Percentiles rank a stretch among this genome's conserved stretches.
Evolutionary conservation across 2,797 vertebrate species (phyloP).

Genomic region (Austrolebias charrua): DNA sequence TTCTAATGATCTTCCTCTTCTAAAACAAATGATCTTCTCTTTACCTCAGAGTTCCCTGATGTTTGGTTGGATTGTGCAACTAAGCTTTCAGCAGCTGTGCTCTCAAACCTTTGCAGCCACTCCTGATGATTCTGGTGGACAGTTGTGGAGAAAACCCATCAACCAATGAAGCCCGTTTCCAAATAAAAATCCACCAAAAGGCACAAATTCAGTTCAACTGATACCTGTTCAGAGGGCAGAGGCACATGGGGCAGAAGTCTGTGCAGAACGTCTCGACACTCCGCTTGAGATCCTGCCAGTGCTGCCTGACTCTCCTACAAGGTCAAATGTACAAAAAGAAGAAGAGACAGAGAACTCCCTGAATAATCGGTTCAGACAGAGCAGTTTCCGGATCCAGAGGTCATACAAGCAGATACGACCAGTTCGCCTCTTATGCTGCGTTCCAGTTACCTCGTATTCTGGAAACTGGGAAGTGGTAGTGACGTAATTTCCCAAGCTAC

Average conservation of each 20-base stretch:
- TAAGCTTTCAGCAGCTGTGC: slow-evolving; percentile 75
- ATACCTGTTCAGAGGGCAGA: slow-evolving; percentile 81
- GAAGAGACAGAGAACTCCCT: slow-evolving; percentile 15
- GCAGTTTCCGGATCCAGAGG: slow-evolving; percentile 20
- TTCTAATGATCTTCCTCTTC: too few relatives aligned
- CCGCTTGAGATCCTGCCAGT: slow-evolving; percentile 80
- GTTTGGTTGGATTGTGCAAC: slow-evolving; percentile 54
- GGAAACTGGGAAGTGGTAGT: too few relatives aligned
- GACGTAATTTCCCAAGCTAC: too few relatives aligned
- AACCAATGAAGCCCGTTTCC: neutral
- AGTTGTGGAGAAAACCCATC: neutral
- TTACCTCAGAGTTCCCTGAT: slow-evolving; percentile 64
- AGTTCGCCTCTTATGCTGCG: too few relatives aligned
- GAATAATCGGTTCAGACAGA: slow-evolving; percentile 8
- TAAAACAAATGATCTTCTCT: too few relatives aligned
- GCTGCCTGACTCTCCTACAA: slow-evolving; percentile 87
- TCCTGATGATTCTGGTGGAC: slow-evolving; percentile 84
- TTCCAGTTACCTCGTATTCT: too few relatives aligned
- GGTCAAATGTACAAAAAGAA: slow-evolving; percentile 12
- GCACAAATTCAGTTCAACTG: neutral
- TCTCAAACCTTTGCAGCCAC: slow-evolving; percentile 91
- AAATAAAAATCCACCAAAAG: neutral
- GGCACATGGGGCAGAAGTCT: slow-evolving; percentile 91
- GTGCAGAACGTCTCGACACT: slow-evolving; percentile 86
- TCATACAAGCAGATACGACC: slow-evolving; percentile 25